Base-by-base conservation (phyloP, 2,113 vertebrate genomes). In the Sinocyclocheilus anophthalmus region DNA sequence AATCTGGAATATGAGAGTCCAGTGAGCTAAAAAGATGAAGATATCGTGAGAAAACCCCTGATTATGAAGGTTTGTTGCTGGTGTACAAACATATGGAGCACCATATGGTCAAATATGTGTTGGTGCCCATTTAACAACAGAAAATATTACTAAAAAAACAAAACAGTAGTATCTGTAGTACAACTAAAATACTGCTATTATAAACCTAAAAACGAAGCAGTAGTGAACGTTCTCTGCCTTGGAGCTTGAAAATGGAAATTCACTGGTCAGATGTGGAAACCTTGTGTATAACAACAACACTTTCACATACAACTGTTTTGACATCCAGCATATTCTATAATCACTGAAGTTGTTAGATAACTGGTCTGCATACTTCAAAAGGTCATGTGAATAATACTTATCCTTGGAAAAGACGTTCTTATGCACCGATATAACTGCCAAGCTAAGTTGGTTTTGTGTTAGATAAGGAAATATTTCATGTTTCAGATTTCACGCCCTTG, bases 31-130 rank as follows among this genome's bases (percentile, higher is more conserved):
- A 72, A 42, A 42, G 37, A 22, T 10, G 4, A 39, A 22, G 33
- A 72, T 42, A 42, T 72, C 8, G 8, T 70, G 33, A 70, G 33
- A 70, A 70, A 72, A 72, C 1, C 69, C 69, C 2, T 72, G 33
- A n/a, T 77, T 30, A 24, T 30, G 50, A 77, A 77, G 26, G 16
- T 22, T 55, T 57, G 76, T 30, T 55, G 26, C 26, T 30, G 30
- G 18, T 78, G 76, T 22, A 37, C 50, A 78, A 78, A 55, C 76
- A 78, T 77, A 55, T 57, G 48, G 50, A 72, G 37, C 69, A 72
- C 69, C 69, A 72, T 72, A 72, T 72, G 69, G 18, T 39, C 69
- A 42, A 22, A 72, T 72, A 10, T 42, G 48, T 22, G 6, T 55
- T 57, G 16, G 26, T 55, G 26, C 76, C 26, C 50, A 57, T 57